phyloP scores from a whole-genome alignment of 2,113 vertebrate genomes.

The Dinomys branickii region DNA sequence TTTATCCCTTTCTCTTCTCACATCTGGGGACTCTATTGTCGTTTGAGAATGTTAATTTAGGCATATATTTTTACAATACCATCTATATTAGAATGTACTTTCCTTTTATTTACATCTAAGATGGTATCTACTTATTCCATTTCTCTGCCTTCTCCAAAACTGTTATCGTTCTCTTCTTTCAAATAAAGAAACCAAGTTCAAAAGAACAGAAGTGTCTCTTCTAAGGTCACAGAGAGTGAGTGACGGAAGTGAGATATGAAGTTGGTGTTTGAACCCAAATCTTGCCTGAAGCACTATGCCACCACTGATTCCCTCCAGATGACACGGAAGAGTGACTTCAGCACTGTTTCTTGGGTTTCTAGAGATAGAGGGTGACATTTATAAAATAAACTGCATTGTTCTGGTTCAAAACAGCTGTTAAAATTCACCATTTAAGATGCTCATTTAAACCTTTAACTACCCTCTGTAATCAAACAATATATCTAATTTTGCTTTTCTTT shows the following conservation, averaged over 20 bases:
- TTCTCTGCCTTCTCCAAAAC: not conserved
- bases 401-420: not conserved
- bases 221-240: not conserved
- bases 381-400: conserved; percentile 20
- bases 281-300: not conserved
- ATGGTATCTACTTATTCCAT: not conserved
- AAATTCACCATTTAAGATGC: not conserved
- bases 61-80: not conserved
- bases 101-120: not conserved
- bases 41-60: not conserved
- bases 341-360: not conserved
- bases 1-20: not conserved
- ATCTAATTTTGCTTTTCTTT: conserved; percentile 33
- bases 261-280: not conserved
- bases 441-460: not conserved
- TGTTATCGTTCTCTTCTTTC: conserved; percentile 26
- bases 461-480: not conserved
- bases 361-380: conserved; percentile 6
- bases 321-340: not conserved
- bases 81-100: not conserved
- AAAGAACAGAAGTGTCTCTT: not conserved
- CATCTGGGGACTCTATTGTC: not conserved
- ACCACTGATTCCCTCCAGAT: not conserved
- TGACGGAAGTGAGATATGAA: conserved; percentile 10
- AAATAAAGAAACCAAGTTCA: conserved; percentile 3